Evolutionary conservation across 2,113 vertebrate genomes (phyloP), one percentile per base, ranked within the genome.

Genomic region (Geococcyx californianus): DNA sequence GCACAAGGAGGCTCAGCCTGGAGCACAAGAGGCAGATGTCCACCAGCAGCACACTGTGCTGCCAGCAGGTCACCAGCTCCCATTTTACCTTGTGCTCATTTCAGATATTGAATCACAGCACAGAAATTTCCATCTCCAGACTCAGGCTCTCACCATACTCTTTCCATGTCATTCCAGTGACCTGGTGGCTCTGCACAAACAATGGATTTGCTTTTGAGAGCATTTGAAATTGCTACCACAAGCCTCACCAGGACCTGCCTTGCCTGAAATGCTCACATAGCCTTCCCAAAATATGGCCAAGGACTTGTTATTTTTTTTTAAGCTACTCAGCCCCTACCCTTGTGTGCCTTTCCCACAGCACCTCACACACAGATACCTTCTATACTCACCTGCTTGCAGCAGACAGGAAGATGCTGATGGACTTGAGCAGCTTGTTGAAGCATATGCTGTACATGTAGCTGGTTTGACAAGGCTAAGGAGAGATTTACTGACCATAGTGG

Each of bases 401-500:
- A 49, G 98, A 98, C 11, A 99, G 93, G 72, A 99, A 99, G 81
- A 99, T 95, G 13, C 97, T 95, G 36, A 99, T 92, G 49, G 99
- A 97, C 94, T 84, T 98, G 26, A 99, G 96, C 76, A 98, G 98
- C 79, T 98, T 98, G 52, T 95, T 82, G 94, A 99, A 95, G 93
- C 92, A 98, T 0, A 90, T 97, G 54, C 98, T 97, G 85, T 98
- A 98, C 97, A 95, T 98, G 85, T 99, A 99, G 58, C 99, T 99
- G n/a, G 96, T 28, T 55, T 19, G 34, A 49, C 33, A 29, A 78
- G n/a, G 97, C 98, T 94, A 98, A 98, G 97, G 97, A 96, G 55
- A 49, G 82, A 74, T 69, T 45, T 42, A 58, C 55, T 74, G 55
- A 42, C 4, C 45, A 34, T 17, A 0, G 1, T 25, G 9, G 26